These are phyloP conservation scores for Clavelina lepadiformis DNA, from an alignment of 23 tunicate genomes.

Conservation along the genomic window DNA sequence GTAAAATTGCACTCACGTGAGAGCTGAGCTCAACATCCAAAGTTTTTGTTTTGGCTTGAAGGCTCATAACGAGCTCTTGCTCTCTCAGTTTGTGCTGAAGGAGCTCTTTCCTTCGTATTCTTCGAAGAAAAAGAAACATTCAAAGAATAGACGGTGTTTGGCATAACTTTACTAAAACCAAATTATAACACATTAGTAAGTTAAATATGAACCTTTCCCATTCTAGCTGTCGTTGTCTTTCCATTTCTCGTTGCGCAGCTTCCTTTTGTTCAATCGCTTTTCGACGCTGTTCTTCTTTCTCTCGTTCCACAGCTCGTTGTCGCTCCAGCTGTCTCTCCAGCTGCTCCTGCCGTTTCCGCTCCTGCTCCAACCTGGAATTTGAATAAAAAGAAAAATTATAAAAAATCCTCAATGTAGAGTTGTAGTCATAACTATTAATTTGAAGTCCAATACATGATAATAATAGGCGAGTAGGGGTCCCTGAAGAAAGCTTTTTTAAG, in stretches of 20 bases:
- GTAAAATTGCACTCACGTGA: constrained; percentile 22
- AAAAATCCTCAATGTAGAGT: not conserved
- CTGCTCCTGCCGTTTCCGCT: constrained; percentile 60
- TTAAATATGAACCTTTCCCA: constrained; percentile 91
- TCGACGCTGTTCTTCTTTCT: constrained; percentile 76
- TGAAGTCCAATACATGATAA: too few relatives aligned
- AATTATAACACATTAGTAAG: too few relatives aligned
- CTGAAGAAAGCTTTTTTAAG: too few relatives aligned
- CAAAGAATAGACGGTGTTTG: not conserved
- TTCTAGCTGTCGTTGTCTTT: constrained; percentile 79
- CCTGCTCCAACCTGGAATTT: constrained; percentile 66
- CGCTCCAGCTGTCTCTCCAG: constrained; percentile 60
- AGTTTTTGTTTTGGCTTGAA: constrained; percentile 77
- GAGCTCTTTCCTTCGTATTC: constrained; percentile 67
- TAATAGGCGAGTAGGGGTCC: too few relatives aligned
- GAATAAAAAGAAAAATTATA: not conserved
- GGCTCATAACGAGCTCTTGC: constrained; percentile 73
- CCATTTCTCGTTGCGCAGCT: constrained; percentile 91
- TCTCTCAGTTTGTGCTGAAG: constrained; percentile 67
- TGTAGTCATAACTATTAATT: too few relatives aligned
- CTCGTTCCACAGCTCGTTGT: constrained; percentile 67
- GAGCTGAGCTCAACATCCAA: constrained; percentile 69
- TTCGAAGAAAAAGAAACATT: not conserved
- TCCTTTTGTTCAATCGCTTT: constrained; percentile 78
- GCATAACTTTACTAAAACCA: too few relatives aligned